These are phyloP conservation scores for Orchesellides sinensis DNA, from an alignment of 2,888 invertebrate species.

Conservation along the genomic window DNA sequence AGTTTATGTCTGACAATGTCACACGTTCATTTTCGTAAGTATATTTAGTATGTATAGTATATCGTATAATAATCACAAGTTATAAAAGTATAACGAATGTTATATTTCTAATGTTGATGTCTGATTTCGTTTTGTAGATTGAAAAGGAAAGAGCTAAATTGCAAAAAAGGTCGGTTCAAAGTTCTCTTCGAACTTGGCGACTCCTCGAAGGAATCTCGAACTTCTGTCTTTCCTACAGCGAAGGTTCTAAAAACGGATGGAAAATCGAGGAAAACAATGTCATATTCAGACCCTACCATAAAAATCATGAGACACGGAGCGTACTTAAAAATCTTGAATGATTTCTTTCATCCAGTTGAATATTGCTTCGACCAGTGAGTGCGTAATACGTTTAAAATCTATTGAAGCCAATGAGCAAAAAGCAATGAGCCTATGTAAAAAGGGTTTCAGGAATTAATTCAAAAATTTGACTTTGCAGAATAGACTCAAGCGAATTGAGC, in stretches of 20 bases:
- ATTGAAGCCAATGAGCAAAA: neutral
- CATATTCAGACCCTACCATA: neutral
- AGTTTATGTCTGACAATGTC: constrained; percentile 10
- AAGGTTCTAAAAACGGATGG: constrained; percentile 31
- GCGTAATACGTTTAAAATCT: neutral
- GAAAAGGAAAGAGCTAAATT: constrained; percentile 33
- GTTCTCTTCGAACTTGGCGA: constrained; percentile 6
- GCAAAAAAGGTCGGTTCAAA: constrained; percentile 42
- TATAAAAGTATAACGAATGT: neutral
- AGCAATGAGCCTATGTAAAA: neutral
- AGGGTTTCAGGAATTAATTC: neutral
- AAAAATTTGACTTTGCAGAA: constrained; percentile 9
- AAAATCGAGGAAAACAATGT: neutral
- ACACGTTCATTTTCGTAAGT: neutral
- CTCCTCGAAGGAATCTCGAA: neutral
- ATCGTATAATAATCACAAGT: neutral
- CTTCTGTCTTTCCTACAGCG: neutral
- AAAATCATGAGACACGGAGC: constrained; percentile 1
- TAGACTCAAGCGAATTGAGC: constrained; percentile 10
- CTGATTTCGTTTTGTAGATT: constrained; percentile 2
- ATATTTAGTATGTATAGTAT: neutral
- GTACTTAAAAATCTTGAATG: constrained; percentile 12
- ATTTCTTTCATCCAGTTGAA: constrained; percentile 29
- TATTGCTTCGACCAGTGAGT: constrained; percentile 50
- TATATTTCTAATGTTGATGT: neutral